Evolutionary conservation across 1,140 invertebrate species (phyloP).

Genomic region (Archivesica marissinica): DNA sequence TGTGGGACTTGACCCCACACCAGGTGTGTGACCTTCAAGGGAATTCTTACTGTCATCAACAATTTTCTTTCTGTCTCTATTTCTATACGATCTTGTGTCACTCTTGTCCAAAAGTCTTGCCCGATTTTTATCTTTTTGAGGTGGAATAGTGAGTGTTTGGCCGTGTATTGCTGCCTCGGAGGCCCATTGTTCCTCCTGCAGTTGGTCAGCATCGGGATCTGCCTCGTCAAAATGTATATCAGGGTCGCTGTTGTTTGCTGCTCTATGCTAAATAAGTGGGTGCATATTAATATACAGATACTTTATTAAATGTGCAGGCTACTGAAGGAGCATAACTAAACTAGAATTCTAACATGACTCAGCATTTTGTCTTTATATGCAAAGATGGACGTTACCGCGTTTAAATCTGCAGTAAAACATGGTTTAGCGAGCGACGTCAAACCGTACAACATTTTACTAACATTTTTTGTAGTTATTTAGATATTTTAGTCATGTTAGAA

Average conservation of each 20-base stretch:
- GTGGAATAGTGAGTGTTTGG: slow-evolving; percentile 39
- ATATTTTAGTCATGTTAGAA: too few relatives aligned
- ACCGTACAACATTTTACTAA: too few relatives aligned
- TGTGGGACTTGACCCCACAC: slow-evolving; percentile 55
- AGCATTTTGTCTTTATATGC: too few relatives aligned
- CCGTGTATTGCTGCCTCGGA: slow-evolving; percentile 47
- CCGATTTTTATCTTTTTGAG: slow-evolving; percentile 47
- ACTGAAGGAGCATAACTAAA: too few relatives aligned
- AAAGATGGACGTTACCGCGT: too few relatives aligned
- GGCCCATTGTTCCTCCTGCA: slow-evolving; percentile 55
- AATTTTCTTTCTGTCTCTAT: slow-evolving; percentile 9
- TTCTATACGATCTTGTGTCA: not conserved
- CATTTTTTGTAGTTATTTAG: too few relatives aligned
- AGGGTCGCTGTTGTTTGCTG: not conserved
- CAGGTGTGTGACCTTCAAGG: slow-evolving; percentile 48
- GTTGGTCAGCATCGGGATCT: slow-evolving; percentile 6
- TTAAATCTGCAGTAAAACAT: too few relatives aligned
- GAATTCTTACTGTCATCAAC: slow-evolving; percentile 8
- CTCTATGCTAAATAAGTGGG: slow-evolving; percentile 20
- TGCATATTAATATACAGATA: not conserved
- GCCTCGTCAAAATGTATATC: slow-evolving; percentile 32
- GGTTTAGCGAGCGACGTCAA: too few relatives aligned
- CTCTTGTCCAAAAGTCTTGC: slow-evolving; percentile 15
- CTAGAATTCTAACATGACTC: too few relatives aligned
- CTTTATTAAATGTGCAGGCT: too few relatives aligned